Conservation (phyloP, 2,888 invertebrate species). For the Scaptomyza reducta region DNA sequence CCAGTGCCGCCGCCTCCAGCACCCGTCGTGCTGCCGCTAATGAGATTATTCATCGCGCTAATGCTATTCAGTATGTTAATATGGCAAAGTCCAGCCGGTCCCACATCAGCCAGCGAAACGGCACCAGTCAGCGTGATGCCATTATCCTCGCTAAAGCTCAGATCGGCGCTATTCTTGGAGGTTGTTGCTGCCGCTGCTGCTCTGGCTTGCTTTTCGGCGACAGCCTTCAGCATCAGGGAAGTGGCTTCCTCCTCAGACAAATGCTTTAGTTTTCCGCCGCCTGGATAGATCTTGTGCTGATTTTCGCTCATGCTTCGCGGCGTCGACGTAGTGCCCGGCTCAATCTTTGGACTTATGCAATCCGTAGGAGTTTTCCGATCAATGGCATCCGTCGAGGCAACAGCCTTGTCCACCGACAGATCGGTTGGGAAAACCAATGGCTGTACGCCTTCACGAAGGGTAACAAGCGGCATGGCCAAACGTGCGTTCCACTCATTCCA, state of each 20-base stretch:
- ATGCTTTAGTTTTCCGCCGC: conserved; percentile 78
- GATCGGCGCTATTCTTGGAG: conserved; percentile 72
- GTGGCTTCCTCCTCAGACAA: conserved; percentile 81
- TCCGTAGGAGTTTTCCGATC: conserved; percentile 77
- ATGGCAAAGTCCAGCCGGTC: conserved; percentile 78
- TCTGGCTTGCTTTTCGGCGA: conserved; percentile 76
- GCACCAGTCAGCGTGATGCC: conserved; percentile 71
- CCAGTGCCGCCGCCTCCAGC: conserved; percentile 53
- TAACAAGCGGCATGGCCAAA: conserved; percentile 89
- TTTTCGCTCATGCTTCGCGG: conserved; percentile 57
- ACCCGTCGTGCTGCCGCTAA: conserved; percentile 74
- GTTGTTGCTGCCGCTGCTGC: conserved; percentile 48
- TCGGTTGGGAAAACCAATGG: conserved; percentile 84
- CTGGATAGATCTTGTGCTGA: conserved; percentile 45
- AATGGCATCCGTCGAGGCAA: conserved; percentile 35
- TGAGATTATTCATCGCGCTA: conserved; percentile 83
- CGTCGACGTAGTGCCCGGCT: conserved; percentile 70
- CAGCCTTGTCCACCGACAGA: conserved; percentile 81
- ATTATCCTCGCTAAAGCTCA: conserved; percentile 77
- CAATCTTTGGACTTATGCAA: conserved; percentile 51
- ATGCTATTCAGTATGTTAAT: conserved; percentile 82
- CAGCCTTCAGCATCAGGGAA: conserved; percentile 78
- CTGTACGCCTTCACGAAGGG: conserved; percentile 86
- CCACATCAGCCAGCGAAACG: conserved; percentile 79
- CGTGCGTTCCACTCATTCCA: conserved; percentile 91